Percentiles rank a stretch among this genome's conserved stretches.
These are phyloP conservation scores for Lasioglossum albipes DNA, from an alignment of 1,140 invertebrate genomes.

Conservation along the genomic window DNA sequence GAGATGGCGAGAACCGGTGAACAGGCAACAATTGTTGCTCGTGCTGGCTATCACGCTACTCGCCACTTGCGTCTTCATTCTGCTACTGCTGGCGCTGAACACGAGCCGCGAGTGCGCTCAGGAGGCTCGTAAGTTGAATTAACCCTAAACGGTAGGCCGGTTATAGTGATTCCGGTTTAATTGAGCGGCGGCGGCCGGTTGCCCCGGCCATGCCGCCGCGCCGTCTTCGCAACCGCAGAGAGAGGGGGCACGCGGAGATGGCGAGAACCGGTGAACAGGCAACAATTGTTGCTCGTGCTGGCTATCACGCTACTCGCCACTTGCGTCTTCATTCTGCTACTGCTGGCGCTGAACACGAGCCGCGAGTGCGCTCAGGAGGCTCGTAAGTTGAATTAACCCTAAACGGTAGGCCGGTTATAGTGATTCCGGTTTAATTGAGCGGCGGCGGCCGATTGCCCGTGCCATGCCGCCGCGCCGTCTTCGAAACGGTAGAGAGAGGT, in stretches of 20 bases:
- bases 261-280: slow-evolving; percentile 65
- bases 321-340: slow-evolving; percentile 70
- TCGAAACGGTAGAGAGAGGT: too few species aligned
- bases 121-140: slow-evolving; percentile 68
- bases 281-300: slow-evolving; percentile 70
- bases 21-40: slow-evolving; percentile 69
- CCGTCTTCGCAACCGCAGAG: too few species aligned
- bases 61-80: slow-evolving; percentile 69
- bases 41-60: slow-evolving; percentile 71
- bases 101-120: slow-evolving; percentile 64
- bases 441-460: background rate
- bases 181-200: background rate
- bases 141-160: background rate
- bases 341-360: slow-evolving; percentile 68
- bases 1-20: slow-evolving; percentile 64
- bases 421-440: slow-evolving; percentile 13
- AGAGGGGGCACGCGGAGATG: too few species aligned
- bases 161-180: slow-evolving; percentile 5
- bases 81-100: slow-evolving; percentile 71
- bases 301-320: slow-evolving; percentile 68
- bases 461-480: background rate
- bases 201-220: background rate
- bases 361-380: slow-evolving; percentile 66
- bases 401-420: background rate
- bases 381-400: slow-evolving; percentile 63